Conservation (phyloP, 2,888 invertebrate genomes). For the Apoda limacodes region DNA sequence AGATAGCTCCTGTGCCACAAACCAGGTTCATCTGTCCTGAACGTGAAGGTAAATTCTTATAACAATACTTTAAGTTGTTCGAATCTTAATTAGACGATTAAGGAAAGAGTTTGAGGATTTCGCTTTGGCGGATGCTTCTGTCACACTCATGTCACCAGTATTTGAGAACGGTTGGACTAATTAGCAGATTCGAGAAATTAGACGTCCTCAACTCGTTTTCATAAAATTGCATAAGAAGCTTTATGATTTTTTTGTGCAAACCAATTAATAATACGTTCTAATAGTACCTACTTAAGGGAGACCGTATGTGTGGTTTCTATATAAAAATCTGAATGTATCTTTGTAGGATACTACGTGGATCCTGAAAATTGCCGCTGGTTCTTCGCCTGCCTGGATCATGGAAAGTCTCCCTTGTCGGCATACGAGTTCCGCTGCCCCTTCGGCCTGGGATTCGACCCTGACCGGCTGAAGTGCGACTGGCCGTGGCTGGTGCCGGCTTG, state of each 20-base stretch:
- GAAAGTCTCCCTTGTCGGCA: constrained; percentile 71
- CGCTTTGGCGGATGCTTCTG: no score
- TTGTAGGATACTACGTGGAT: constrained; percentile 80
- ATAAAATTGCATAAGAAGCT: no score
- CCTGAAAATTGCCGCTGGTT: constrained; percentile 88
- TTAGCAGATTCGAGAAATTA: no score
- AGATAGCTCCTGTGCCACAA: constrained; percentile 80
- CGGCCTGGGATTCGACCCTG: constrained; percentile 81
- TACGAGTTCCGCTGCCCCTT: constrained; percentile 88
- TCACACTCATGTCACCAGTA: no score
- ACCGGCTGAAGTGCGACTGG: constrained; percentile 80
- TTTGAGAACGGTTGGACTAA: no score
- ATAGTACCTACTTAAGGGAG: not conserved
- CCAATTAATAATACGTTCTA: not conserved
- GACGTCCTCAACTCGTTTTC: no score
- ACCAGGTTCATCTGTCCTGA: constrained; percentile 77
- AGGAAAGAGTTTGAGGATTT: no score
- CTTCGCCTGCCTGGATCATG: constrained; percentile 83
- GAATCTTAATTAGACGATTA: no score
- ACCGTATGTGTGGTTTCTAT: constrained; percentile 1
- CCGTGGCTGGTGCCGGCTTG: constrained; percentile 80
- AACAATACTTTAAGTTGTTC: no score
- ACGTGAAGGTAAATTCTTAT: constrained; percentile 68
- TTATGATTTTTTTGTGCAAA: not conserved
- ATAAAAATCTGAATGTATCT: constrained; percentile 1